Percentiles rank a stretch among this genome's conserved stretches.
phyloP scores from a whole-genome alignment of 2,888 invertebrate species.

The Macropis europaea region DNA sequence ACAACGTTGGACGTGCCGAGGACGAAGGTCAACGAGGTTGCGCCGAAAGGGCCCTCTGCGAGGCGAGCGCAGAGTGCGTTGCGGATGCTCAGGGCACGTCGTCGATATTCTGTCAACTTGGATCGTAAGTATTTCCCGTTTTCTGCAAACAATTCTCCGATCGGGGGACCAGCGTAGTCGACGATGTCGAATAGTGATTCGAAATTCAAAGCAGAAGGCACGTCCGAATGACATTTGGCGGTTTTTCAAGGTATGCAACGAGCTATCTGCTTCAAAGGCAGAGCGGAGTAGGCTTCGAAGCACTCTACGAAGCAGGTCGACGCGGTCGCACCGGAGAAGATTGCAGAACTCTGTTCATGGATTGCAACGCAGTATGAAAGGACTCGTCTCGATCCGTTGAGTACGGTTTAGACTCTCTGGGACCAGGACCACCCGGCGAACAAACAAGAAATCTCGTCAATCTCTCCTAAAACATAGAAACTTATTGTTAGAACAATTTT shows the following conservation, averaged over 20 bases:
- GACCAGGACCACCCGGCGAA: neutral
- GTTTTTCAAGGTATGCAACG: conserved; percentile 87
- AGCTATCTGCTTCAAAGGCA: conserved; percentile 91
- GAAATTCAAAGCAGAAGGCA: too few relatives aligned
- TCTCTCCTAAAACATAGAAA: too few relatives aligned
- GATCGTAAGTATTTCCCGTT: conserved; percentile 87
- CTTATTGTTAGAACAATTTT: too few relatives aligned
- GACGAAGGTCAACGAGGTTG: conserved; percentile 93
- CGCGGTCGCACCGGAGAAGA: conserved; percentile 92
- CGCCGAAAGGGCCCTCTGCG: conserved; percentile 85
- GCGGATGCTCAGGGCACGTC: conserved; percentile 86
- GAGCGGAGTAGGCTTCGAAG: conserved; percentile 87
- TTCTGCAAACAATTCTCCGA: neutral
- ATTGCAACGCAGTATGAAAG: conserved; percentile 92
- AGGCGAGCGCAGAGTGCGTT: conserved; percentile 93
- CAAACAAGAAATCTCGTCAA: too few relatives aligned
- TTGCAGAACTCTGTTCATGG: conserved; percentile 91
- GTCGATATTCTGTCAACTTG: conserved; percentile 94
- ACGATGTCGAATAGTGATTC: too few relatives aligned
- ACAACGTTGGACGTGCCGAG: conserved; percentile 84
- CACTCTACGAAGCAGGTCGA: conserved; percentile 92
- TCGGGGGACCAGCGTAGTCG: too few relatives aligned
- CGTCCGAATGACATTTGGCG: neutral
- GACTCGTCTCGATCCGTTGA: conserved; percentile 18
- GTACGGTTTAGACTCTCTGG: conserved; percentile 36